These are phyloP conservation scores for Drosophila punjabiensis DNA, from an alignment of 1,140 invertebrate species.

Conservation along the genomic window DNA sequence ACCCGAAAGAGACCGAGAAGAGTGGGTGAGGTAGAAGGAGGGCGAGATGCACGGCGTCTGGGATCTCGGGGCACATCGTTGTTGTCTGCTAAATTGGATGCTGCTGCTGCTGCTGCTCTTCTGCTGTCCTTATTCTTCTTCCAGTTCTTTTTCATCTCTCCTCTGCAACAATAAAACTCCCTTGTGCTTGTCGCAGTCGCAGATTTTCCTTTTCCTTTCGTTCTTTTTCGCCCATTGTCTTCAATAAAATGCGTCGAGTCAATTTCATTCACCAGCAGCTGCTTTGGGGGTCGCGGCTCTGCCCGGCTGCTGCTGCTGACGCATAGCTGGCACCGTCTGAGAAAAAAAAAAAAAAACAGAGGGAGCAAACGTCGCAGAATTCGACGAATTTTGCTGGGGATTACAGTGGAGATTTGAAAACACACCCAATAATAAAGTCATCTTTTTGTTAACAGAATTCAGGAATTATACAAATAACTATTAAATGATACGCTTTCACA, in stretches of 20 bases:
- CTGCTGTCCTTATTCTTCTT: constrained; percentile 36
- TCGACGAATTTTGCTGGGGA: constrained; percentile 51
- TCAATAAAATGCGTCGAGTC: constrained; percentile 67
- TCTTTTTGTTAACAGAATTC: neutral
- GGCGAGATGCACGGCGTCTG: constrained; percentile 36
- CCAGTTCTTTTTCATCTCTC: constrained; percentile 7
- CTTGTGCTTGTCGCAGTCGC: constrained; percentile 46
- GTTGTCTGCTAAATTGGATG: constrained; percentile 73
- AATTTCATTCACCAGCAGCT: constrained; percentile 73
- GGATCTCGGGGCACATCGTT: constrained; percentile 27
- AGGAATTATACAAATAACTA: neutral
- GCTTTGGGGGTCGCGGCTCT: constrained; percentile 36
- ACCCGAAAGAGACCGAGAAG: constrained; percentile 1
- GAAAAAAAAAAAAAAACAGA: constrained; percentile 6
- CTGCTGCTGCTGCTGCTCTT: constrained; percentile 32
- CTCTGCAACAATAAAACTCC: constrained; percentile 66
- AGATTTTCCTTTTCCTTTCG: constrained; percentile 21
- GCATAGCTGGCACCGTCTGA: constrained; percentile 51
- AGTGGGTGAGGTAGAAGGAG: constrained; percentile 4
- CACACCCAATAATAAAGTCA: neutral
- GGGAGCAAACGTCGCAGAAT: constrained; percentile 40
- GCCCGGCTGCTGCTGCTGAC: constrained; percentile 57
- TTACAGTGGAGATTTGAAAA: constrained; percentile 12
- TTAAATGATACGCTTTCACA: neutral
- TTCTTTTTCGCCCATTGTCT: constrained; percentile 53